Evolutionary conservation across 2,797 vertebrate genomes (phyloP).

Genomic region (Sebastes vulpes): DNA sequence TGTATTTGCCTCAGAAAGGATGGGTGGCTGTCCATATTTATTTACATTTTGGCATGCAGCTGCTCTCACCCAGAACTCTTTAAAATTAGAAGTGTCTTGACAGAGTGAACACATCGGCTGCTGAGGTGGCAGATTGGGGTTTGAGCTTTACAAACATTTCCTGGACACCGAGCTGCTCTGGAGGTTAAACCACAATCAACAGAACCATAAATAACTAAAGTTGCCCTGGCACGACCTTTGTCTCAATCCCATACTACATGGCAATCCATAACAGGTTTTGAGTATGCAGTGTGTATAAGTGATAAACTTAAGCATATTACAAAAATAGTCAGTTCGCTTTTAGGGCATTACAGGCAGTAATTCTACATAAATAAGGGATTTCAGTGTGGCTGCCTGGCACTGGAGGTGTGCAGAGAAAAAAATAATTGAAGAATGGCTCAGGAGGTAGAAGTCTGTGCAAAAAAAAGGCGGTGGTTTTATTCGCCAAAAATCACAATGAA

Average conservation of each 20-base stretch:
- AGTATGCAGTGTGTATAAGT: not conserved
- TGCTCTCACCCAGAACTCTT: constrained; percentile 2
- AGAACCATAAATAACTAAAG: not conserved
- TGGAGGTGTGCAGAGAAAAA: not conserved
- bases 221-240: not conserved
- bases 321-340: not conserved
- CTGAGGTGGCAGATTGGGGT: constrained; percentile 21
- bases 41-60: constrained; percentile 38
- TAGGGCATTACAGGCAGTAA: not conserved
- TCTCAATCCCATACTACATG: not conserved
- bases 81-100: constrained; percentile 23
- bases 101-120: not conserved
- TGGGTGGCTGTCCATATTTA: constrained; percentile 16
- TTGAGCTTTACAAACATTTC: constrained; percentile 17
- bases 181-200: constrained; percentile 17
- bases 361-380: not conserved
- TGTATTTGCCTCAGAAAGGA: not conserved
- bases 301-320: not conserved
- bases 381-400: not conserved
- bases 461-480: not conserved
- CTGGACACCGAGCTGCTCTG: not conserved
- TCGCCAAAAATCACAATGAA: not conserved
- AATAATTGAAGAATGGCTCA: not conserved
- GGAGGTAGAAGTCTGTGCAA: not conserved
- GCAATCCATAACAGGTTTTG: not conserved